phyloP scores from a whole-genome alignment of 2,888 invertebrate species.

The Allacma fusca region DNA sequence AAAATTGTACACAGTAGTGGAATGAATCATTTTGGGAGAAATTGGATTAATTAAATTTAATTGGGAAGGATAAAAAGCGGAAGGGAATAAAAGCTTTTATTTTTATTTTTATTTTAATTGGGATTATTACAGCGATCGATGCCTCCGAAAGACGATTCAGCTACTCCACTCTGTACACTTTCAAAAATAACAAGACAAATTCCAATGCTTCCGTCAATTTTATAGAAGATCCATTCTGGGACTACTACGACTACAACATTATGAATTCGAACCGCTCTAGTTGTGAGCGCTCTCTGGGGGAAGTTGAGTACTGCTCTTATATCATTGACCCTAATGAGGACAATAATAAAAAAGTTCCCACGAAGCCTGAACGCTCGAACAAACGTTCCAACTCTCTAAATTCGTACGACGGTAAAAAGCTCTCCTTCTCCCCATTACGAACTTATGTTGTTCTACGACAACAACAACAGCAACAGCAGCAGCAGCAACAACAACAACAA shows the following conservation, averaged over 20 bases:
- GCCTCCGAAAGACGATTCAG: slow-evolving; percentile 50
- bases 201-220: slow-evolving; percentile 60
- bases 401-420: slow-evolving; percentile 57
- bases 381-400: slow-evolving; percentile 59
- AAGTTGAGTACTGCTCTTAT: slow-evolving; percentile 59
- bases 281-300: slow-evolving; percentile 61
- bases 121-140: background rate
- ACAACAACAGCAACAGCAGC: slow-evolving; percentile 26
- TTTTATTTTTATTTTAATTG: background rate
- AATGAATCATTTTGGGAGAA: too few species aligned
- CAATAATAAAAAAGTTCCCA: slow-evolving; percentile 40
- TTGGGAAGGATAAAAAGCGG: too few species aligned
- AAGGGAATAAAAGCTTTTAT: too few species aligned
- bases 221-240: slow-evolving; percentile 61
- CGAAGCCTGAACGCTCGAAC: slow-evolving; percentile 55
- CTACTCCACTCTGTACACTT: slow-evolving; percentile 60
- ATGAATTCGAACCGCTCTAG: slow-evolving; percentile 58
- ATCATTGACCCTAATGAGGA: slow-evolving; percentile 47
- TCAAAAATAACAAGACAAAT: slow-evolving; percentile 47
- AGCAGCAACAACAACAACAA: background rate
- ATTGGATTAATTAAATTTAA: too few species aligned
- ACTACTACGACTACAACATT: slow-evolving; percentile 61
- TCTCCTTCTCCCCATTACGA: slow-evolving; percentile 57
- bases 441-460: slow-evolving; percentile 57
- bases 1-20: too few species aligned